Evolutionary conservation across 2,113 vertebrate species (phyloP).

Genomic region (Brevimyrus niger): DNA sequence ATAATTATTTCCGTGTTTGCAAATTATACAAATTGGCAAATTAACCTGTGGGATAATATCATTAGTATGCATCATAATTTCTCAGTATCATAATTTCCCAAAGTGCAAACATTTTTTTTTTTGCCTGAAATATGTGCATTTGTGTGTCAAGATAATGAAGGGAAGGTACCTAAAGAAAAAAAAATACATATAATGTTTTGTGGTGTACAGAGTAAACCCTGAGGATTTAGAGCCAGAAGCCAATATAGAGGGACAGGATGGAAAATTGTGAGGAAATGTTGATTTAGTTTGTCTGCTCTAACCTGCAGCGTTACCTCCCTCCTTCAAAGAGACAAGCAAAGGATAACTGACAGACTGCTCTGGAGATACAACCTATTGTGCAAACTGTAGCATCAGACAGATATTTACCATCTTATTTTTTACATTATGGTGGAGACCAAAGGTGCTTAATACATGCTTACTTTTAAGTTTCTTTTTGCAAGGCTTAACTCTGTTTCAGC

Average conservation of each 20-base stretch:
- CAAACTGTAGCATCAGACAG: not conserved
- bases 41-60: not conserved
- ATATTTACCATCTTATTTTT: conserved; percentile 1
- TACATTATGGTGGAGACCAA: not conserved
- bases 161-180: not conserved
- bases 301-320: not conserved
- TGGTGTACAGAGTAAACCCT: not conserved
- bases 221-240: not conserved
- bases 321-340: not conserved
- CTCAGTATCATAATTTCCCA: conserved; percentile 5
- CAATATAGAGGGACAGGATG: not conserved
- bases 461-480: not conserved
- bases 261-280: not conserved
- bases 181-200: not conserved
- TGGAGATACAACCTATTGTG: not conserved
- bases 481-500: not conserved
- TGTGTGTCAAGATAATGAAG: not conserved
- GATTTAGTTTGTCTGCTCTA: not conserved
- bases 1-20: not conserved
- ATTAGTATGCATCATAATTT: conserved; percentile 6
- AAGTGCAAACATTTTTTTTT: not conserved
- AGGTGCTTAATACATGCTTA: not conserved
- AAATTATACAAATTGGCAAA: conserved; percentile 9
- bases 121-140: not conserved
- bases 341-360: not conserved